phyloP scores from a whole-genome alignment of 2,113 vertebrate species.

The Trematomus loennbergii region DNA sequence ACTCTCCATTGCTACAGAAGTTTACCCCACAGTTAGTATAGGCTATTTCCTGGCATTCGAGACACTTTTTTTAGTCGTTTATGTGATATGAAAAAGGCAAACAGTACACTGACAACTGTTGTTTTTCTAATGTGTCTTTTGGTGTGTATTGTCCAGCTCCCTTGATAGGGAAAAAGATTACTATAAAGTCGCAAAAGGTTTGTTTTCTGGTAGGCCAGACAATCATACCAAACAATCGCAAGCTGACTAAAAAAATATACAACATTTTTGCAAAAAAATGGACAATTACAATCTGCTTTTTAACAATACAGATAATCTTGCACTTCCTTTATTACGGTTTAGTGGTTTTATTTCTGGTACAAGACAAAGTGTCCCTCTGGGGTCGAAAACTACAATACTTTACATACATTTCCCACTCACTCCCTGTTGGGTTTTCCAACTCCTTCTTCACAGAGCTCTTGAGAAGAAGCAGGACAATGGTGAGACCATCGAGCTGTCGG shows the following conservation, averaged over 20 bases:
- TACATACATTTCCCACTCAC: background rate
- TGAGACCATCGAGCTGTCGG: slow-evolving; percentile 91
- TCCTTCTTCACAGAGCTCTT: slow-evolving; percentile 79
- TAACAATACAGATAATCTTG: background rate
- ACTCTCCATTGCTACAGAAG: no score
- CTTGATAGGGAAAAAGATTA: no score
- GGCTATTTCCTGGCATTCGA: background rate
- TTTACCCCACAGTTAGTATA: no score
- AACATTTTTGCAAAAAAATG: background rate
- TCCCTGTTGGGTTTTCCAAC: background rate
- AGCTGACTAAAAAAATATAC: background rate
- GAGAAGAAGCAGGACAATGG: slow-evolving; percentile 91
- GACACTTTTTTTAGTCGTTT: background rate
- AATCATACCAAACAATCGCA: background rate
- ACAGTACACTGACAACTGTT: background rate
- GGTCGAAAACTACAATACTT: background rate
- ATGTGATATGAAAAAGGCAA: background rate
- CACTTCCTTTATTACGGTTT: background rate
- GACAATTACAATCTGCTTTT: background rate
- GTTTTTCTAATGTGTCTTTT: background rate
- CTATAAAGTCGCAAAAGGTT: background rate
- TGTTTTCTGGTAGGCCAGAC: no score
- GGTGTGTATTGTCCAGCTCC: background rate
- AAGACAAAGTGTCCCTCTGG: background rate
- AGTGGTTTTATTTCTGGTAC: background rate